phyloP scores from a whole-genome alignment of 2,113 vertebrate genomes.

The Jacana jacana region DNA sequence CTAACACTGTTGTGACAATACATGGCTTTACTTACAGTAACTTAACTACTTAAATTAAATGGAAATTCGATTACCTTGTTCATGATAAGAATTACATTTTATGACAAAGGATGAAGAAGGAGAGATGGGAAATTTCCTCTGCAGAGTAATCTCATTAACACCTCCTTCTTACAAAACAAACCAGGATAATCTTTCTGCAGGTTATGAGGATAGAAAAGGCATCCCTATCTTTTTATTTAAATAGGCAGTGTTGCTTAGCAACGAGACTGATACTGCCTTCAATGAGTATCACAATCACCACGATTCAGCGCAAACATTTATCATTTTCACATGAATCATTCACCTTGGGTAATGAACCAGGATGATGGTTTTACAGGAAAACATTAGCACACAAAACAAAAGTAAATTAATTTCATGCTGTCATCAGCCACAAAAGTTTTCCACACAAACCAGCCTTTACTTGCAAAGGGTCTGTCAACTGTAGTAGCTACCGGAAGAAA shows the following conservation, averaged over 20 bases:
- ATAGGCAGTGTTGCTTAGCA: neutral
- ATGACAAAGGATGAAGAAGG: neutral
- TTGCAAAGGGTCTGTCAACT: neutral
- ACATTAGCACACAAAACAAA: neutral
- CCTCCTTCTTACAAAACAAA: neutral
- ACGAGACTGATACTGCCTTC: neutral
- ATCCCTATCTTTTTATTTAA: neutral
- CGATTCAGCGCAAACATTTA: neutral
- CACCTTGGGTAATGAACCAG: neutral
- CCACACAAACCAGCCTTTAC: neutral
- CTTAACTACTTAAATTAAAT: neutral
- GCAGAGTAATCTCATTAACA: neutral
- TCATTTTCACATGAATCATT: neutral
- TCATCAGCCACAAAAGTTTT: neutral
- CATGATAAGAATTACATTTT: neutral
- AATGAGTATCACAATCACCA: neutral
- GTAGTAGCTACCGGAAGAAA: neutral
- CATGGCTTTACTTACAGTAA: neutral
- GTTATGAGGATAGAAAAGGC: neutral
- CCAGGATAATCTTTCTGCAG: neutral
- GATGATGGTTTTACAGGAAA: neutral
- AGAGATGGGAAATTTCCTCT: neutral
- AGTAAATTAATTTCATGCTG: conserved; percentile 4
- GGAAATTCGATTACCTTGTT: neutral
- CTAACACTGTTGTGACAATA: neutral